Evolutionary conservation across 2,797 vertebrate genomes (phyloP), one percentile per base, ranked within the genome.

Genomic region (Ptychadena robeensis): DNA sequence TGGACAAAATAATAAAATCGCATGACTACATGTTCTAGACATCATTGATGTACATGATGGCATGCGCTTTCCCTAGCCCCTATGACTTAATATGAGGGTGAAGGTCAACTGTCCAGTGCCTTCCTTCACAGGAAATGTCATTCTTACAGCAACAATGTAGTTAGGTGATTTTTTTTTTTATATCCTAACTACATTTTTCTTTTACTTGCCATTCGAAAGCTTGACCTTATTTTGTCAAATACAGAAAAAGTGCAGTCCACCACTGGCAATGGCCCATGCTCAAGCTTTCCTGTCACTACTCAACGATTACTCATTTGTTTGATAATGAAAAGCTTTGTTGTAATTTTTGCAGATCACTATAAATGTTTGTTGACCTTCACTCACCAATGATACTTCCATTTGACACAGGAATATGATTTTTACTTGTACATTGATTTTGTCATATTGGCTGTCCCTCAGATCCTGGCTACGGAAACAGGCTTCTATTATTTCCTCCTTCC

Each of bases 371-470:
- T 53, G 18, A 53, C 44, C 44, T n/a, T 53, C 6, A 22, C 44
- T 53, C 44, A 53, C 25, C n/a, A 61, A 28, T 61, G 57, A 61
- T 14, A 0, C n/a, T 61, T 61, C 4, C 25, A 28, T 61, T 28
- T 61, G 59, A 61, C 25, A 7, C 76, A 79, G 65, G 65, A 69
- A 79, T 44, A 79, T 57, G 40, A 79, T 68, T 53, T 79, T 69
- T n/a, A 68, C 25, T 69, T 79, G 9, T 68, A 79, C 67, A 79
- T 79, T 79, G 76, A 79, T 79, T 79, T 66, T 66, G 64, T 79
- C 67, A 53, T 57, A 68, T 79, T 79, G 76, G 76, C 76, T 57
- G 65, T 30, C 31, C 76, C 31, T 65, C 64, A 78, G 34, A 57
- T 44, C 75, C 75, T 68, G 30, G 28, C 67, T 40, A 44, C 32